Conservation (phyloP, 1,140 invertebrate species). For the Lasioglossum baleicum region DNA sequence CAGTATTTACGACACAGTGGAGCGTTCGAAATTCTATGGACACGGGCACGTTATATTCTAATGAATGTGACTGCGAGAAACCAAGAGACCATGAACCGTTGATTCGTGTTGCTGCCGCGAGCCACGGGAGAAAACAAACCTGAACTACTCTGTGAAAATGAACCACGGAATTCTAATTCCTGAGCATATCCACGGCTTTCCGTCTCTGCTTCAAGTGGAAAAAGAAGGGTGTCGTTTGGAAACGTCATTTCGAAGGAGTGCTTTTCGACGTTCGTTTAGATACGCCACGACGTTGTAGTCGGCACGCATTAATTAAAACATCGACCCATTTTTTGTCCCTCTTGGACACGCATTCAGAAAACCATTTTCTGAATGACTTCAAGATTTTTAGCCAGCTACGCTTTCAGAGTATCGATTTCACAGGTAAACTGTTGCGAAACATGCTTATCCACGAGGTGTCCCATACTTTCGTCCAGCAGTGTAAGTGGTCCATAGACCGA, state of each 20-base stretch:
- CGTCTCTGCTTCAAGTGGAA: not conserved
- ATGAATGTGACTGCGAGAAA: conserved; percentile 36
- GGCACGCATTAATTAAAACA: not conserved
- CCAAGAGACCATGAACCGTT: conserved; percentile 41
- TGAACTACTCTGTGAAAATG: conserved; percentile 5
- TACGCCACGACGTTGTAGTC: not conserved
- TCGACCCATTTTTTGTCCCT: not conserved
- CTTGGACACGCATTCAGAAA: not conserved
- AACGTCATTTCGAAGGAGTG: conserved; percentile 17
- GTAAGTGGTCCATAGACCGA: too few species aligned
- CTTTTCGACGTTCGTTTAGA: conserved; percentile 4
- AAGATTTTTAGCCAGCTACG: not conserved
- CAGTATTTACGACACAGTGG: conserved; percentile 27
- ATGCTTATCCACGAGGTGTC: too few species aligned
- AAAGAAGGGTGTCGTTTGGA: not conserved
- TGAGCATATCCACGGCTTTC: not conserved
- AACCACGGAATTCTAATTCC: conserved; percentile 14
- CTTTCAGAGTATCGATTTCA: not conserved
- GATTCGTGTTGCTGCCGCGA: conserved; percentile 38
- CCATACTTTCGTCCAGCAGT: too few species aligned
- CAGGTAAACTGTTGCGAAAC: too few species aligned
- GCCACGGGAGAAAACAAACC: conserved; percentile 26
- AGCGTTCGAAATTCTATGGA: conserved; percentile 30
- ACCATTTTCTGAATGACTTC: too few species aligned
- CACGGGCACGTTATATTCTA: conserved; percentile 26